Conservation (phyloP, 2,888 invertebrate genomes). For the Oxytorus armatus region DNA sequence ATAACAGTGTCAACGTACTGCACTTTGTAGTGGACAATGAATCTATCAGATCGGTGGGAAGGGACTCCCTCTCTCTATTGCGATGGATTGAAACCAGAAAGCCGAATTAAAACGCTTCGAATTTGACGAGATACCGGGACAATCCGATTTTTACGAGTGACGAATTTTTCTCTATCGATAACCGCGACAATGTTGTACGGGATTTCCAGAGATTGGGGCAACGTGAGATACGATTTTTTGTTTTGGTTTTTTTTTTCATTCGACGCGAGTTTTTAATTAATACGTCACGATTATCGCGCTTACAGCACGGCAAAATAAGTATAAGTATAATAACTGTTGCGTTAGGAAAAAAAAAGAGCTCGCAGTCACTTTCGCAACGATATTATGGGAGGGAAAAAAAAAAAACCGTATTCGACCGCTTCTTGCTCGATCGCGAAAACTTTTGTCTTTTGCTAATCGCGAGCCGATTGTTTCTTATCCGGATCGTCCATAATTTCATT, state of each 20-base stretch:
- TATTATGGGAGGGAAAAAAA: no score
- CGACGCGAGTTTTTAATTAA: no score
- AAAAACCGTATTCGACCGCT: no score
- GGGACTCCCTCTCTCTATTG: no score
- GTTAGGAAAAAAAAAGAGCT: neutral
- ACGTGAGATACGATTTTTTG: neutral
- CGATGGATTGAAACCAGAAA: slow-evolving; percentile 14
- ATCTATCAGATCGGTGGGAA: slow-evolving; percentile 41
- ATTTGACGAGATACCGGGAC: slow-evolving; percentile 26
- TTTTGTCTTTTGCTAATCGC: neutral
- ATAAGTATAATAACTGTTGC: no score
- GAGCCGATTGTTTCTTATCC: slow-evolving; percentile 8
- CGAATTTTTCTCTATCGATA: slow-evolving; percentile 27
- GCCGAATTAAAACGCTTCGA: slow-evolving; percentile 33
- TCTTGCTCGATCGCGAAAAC: slow-evolving; percentile 13
- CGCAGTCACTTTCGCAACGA: neutral
- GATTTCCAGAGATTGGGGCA: neutral
- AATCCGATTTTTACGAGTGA: slow-evolving; percentile 16
- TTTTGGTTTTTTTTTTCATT: no score
- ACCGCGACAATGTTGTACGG: slow-evolving; percentile 3
- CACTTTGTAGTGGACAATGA: slow-evolving; percentile 27
- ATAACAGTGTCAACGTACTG: slow-evolving; percentile 1
- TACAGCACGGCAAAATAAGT: no score
- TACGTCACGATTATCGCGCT: no score
- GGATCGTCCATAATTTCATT: slow-evolving; percentile 26